phyloP scores from a whole-genome alignment of 2,888 invertebrate species.

The Lochmaea crataegi region DNA sequence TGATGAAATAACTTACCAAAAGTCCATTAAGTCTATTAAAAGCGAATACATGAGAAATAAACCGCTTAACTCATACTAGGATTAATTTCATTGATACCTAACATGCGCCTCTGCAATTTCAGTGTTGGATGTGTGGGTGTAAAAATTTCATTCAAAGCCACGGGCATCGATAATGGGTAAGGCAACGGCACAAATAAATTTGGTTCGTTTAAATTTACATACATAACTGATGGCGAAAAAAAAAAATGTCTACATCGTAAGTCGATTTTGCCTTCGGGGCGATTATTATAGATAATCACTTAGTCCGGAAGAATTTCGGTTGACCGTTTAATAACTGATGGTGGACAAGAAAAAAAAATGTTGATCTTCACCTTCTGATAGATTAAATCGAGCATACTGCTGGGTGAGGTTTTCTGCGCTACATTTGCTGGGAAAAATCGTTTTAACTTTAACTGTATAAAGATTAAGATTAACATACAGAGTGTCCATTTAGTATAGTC shows the following conservation, averaged over 20 bases:
- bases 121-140: constrained; percentile 35
- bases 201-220: constrained; percentile 46
- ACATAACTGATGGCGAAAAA: constrained; percentile 33
- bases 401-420: constrained; percentile 28
- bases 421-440: constrained; percentile 20
- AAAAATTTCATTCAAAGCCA: constrained; percentile 36
- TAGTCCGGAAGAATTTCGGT: constrained; percentile 31
- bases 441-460: constrained; percentile 6
- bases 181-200: constrained; percentile 43
- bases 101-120: constrained; percentile 32
- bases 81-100: constrained; percentile 20
- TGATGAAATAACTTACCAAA: no score
- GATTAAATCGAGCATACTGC: constrained; percentile 21
- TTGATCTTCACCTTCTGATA: constrained; percentile 30
- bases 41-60: not conserved
- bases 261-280: constrained; percentile 17
- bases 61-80: constrained; percentile 1
- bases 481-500: no score
- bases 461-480: not conserved
- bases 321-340: constrained; percentile 29
- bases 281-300: constrained; percentile 40
- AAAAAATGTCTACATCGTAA: constrained; percentile 21
- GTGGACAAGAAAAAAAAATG: constrained; percentile 13
- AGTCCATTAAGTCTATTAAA: not conserved
- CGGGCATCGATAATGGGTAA: constrained; percentile 42